These are phyloP conservation scores for Epirrhoe tristata DNA, from an alignment of 2,888 invertebrate genomes.

Conservation along the genomic window DNA sequence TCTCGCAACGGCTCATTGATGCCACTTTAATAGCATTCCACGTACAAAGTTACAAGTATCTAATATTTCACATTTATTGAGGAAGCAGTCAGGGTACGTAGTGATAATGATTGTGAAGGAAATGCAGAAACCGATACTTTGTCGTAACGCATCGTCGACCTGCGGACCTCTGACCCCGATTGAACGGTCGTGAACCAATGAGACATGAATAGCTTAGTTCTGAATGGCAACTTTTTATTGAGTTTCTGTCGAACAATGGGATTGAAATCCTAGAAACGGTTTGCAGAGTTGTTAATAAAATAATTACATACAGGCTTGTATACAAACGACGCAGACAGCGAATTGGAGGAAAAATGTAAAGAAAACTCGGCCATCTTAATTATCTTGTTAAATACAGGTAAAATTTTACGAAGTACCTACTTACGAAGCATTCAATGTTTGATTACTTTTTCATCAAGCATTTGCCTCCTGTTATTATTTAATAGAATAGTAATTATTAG, in stretches of 20 bases:
- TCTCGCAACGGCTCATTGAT: conserved; percentile 25
- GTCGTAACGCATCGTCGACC: conserved; percentile 20
- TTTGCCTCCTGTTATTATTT: too few species aligned
- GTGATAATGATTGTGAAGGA: conserved; percentile 25
- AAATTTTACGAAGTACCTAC: conserved; percentile 11
- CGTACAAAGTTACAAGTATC: conserved; percentile 23
- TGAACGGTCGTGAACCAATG: conserved; percentile 11
- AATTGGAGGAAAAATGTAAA: conserved; percentile 10
- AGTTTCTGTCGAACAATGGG: conserved; percentile 4
- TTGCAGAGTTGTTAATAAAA: neutral
- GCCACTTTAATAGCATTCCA: conserved; percentile 23
- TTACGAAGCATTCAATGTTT: neutral
- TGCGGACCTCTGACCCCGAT: conserved; percentile 17
- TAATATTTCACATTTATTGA: conserved; percentile 31
- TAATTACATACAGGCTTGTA: conserved; percentile 6
- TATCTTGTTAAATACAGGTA: neutral
- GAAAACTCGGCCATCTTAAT: conserved; percentile 1
- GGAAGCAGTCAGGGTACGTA: conserved; percentile 27
- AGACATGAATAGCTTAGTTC: conserved; percentile 4
- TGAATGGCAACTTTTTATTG: conserved; percentile 2
- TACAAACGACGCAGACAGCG: conserved; percentile 6
- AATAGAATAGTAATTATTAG: too few species aligned
- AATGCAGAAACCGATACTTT: conserved; percentile 19
- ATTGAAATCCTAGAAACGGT: conserved; percentile 3
- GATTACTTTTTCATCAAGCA: neutral